phyloP scores from a whole-genome alignment of 2,888 invertebrate species.

The Tubulanus polymorphus region DNA sequence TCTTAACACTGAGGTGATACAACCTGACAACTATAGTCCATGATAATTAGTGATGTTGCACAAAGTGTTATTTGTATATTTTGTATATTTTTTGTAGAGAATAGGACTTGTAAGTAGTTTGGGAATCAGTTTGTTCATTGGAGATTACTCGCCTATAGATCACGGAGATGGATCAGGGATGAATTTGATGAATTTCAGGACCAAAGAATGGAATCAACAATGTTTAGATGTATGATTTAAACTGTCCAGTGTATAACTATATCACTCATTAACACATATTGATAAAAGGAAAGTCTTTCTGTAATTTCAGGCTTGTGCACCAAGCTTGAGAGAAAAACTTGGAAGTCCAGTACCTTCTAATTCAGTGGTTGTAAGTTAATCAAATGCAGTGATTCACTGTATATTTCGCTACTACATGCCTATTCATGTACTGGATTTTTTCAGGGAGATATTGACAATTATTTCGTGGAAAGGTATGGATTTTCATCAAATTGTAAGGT shows the following conservation, averaged over 20 bases:
- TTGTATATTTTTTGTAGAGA: slow-evolving; percentile 61
- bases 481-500: slow-evolving; percentile 77
- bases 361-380: slow-evolving; percentile 38
- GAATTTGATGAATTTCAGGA: slow-evolving; percentile 83
- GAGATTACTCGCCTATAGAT: slow-evolving; percentile 85
- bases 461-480: slow-evolving; percentile 81
- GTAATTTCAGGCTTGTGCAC: slow-evolving; percentile 66
- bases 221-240: slow-evolving; percentile 64
- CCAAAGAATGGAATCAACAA: slow-evolving; percentile 70
- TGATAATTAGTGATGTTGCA: background rate
- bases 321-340: slow-evolving; percentile 69
- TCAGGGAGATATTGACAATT: slow-evolving; percentile 71
- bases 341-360: slow-evolving; percentile 71
- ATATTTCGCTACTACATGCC: too few species aligned
- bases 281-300: too few species aligned
- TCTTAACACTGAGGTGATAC: slow-evolving; percentile 65
- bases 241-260: background rate
- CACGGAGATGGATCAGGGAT: slow-evolving; percentile 91
- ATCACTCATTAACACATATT: slow-evolving; percentile 1
- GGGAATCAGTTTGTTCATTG: slow-evolving; percentile 80
- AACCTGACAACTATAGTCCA: background rate
- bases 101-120: slow-evolving; percentile 94
- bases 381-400: too few species aligned
- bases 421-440: too few species aligned
- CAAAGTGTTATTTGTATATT: background rate